Base-by-base conservation (phyloP, 2,888 invertebrate species). In the Hydriomena furcata region DNA sequence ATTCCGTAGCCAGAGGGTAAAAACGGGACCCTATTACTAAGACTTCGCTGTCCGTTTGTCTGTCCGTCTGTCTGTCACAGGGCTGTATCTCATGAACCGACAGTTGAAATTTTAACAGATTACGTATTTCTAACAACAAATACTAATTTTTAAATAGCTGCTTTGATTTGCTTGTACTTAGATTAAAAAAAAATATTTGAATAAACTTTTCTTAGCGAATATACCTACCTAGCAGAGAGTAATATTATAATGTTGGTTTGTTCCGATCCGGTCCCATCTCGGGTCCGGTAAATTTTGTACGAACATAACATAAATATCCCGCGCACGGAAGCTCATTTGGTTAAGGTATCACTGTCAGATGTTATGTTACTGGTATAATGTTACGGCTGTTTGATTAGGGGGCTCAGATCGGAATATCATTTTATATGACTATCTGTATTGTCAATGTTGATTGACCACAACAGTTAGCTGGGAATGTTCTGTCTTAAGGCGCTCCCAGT, bases 301-400 rank as follows among this genome's bases (percentile, higher is more conserved):
- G 42, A 44, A 42, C 57, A 59, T 57, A 50, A 57, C 57, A 59
- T 61, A 58, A 59, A 61, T 53, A 59, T 52, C 38, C 48, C 53
- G 52, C 44, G 52, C 47, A 61, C 61, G 59, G 58, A 61, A 61
- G 58, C 61, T 61, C 58, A 61, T 61, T 61, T 55, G 50, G 55
- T 52, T 57, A 53, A 55, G 36, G 47, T 57, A 57, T 57, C 51
- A 54, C 61, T 53, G 53, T 55, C 53, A 55, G 41, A 50, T 52
- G 50, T 55, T 57, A 57, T 58, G 55, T 52, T 53, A 41, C 32
- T 41, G 30, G 61, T 55, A 55, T 61, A 55, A 59, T 54, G 49
- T 61, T 61, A 61, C 59, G 41, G 55, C 47, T 44, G 50, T 49
- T 56, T 50, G 61, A 55, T 61, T 59, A 50, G 36, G 24, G n/a